Percentiles rank a stretch among this genome's conserved stretches.
These are phyloP conservation scores for Siniperca knerii DNA, from an alignment of 2,113 vertebrate genomes.

Conservation along the genomic window DNA sequence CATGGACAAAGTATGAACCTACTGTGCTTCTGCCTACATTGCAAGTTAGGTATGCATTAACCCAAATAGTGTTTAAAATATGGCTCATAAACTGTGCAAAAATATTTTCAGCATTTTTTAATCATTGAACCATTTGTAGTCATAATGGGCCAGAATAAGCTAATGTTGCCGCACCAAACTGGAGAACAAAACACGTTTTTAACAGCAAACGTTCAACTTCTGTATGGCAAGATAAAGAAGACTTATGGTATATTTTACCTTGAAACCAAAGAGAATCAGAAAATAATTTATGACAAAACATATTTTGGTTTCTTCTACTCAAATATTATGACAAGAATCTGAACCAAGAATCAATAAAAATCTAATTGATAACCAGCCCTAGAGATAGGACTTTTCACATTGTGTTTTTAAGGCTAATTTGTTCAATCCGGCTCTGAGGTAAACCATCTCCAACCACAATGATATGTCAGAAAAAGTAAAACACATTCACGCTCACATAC, in stretches of 20 bases:
- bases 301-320: neutral
- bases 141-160: neutral
- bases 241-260: neutral
- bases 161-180: neutral
- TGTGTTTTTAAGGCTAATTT: slow-evolving; percentile 58
- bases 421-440: slow-evolving; percentile 33
- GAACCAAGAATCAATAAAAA: neutral
- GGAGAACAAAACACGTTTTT: neutral
- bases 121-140: neutral
- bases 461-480: slow-evolving; percentile 39
- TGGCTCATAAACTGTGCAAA: slow-evolving; percentile 19
- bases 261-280: neutral
- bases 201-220: neutral
- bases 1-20: neutral
- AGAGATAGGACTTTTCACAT: slow-evolving; percentile 4
- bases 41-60: neutral
- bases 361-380: neutral
- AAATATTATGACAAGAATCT: neutral
- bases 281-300: neutral
- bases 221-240: neutral
- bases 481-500: slow-evolving; percentile 19
- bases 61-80: neutral
- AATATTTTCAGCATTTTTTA: neutral
- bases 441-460: slow-evolving; percentile 27
- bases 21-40: neutral